Conservation (phyloP, 2,888 invertebrate genomes). For the Siphlonurus alternatus region DNA sequence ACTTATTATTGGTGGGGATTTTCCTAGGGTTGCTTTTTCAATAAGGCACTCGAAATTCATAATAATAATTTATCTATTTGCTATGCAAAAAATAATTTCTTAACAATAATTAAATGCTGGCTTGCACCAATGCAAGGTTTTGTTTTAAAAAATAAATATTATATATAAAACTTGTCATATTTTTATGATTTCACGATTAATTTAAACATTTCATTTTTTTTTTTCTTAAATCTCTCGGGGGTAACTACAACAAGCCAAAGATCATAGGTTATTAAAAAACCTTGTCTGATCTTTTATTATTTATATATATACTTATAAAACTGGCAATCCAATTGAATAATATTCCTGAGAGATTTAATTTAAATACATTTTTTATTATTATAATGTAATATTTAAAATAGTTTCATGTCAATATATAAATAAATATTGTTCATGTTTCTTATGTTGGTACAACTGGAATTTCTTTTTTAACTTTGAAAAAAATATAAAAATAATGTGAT, state of each 20-base stretch:
- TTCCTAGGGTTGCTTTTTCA: neutral
- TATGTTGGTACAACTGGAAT: neutral
- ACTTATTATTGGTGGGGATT: neutral
- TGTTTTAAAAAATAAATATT: too few relatives aligned
- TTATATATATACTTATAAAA: neutral
- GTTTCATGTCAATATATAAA: neutral
- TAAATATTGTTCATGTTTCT: neutral
- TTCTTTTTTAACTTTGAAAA: neutral
- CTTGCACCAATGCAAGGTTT: too few relatives aligned
- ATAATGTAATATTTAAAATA: neutral
- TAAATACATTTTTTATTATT: neutral
- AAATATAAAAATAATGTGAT: neutral
- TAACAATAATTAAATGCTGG: too few relatives aligned
- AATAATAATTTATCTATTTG: neutral
- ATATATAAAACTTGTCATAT: too few relatives aligned
- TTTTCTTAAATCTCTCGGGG: neutral
- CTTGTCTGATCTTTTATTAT: neutral
- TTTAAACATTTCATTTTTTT: too few relatives aligned
- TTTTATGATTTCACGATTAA: too few relatives aligned
- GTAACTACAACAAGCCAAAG: neutral
- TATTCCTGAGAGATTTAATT: neutral
- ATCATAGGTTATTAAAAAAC: neutral
- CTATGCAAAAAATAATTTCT: neutral
- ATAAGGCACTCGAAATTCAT: neutral
- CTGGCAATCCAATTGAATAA: neutral